These are phyloP conservation scores for Tetragonula carbonaria DNA, from an alignment of 2,888 invertebrate species.

Conservation along the genomic window DNA sequence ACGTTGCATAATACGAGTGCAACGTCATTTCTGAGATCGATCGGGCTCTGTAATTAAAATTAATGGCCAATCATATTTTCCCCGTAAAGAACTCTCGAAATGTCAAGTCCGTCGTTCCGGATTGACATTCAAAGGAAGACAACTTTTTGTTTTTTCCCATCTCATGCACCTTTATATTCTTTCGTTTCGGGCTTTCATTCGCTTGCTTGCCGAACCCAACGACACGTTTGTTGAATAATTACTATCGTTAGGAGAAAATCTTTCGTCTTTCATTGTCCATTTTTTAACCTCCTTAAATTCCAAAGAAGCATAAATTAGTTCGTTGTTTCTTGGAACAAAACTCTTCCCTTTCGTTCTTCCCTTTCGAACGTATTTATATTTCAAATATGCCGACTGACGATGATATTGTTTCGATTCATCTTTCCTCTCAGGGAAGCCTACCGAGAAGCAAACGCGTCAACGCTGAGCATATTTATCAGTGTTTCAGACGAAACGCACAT, in stretches of 20 bases:
- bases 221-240: not conserved
- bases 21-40: not conserved
- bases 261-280: not conserved
- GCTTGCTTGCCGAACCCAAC: not conserved
- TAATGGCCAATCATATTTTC: slow-evolving; percentile 8
- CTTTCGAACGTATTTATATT: not conserved
- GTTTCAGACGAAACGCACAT: not conserved
- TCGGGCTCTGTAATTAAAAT: slow-evolving; percentile 23
- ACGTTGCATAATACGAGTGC: not conserved
- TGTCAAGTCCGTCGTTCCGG: slow-evolving; percentile 17
- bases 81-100: not conserved
- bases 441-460: not conserved
- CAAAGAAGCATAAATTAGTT: not conserved
- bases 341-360: no score
- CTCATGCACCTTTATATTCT: not conserved
- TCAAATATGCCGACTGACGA: not conserved
- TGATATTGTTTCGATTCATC: not conserved
- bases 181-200: not conserved
- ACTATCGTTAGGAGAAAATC: not conserved
- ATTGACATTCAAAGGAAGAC: slow-evolving; percentile 10
- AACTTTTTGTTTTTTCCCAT: not conserved
- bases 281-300: not conserved
- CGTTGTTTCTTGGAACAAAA: not conserved
- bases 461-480: not conserved
- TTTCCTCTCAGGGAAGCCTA: not conserved